Evolutionary conservation across 2,113 vertebrate genomes (phyloP), one percentile per base, ranked within the genome.

Genomic region (Zosterops lateralis): DNA sequence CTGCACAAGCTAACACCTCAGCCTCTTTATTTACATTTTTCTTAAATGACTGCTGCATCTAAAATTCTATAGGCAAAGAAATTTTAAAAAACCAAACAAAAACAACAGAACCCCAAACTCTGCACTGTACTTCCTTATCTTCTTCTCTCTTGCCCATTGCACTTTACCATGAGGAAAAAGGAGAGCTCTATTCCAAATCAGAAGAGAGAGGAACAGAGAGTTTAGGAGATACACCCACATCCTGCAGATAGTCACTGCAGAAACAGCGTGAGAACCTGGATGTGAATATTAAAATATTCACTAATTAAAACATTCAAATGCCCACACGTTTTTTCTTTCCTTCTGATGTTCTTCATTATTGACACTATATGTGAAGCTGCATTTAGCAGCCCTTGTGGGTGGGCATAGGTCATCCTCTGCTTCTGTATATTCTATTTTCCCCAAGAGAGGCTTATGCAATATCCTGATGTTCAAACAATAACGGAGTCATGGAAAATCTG

Each of bases 401-500:
- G 75, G 86, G 56, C 77, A 92, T 7, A 81, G 90, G 89, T 93
- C 75, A 71, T 77, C 93, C 90, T 71, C 60, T 93, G 58, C 91
- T 94, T 95, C 84, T 90, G 56, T 47, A 71, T 89, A 67, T 85
- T 86, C 95, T 92, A 0, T 76, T 92, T 95, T 67, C 66, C 96
- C 92, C 97, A 89, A n/a, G 83, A 90, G 93, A 95, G 70, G 75
- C 73, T 97, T 96, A 92, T 57, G 95, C 87, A 97, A 97, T 74
- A 96, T 94, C 96, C 95, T 97, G 87, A 93, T 86, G 77, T 93
- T 94, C 87, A 93, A 95, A 96, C 72, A 95, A 89, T 84, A 81
- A 88, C 11, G 32, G 78, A 94, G 93, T 95, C 93, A 96, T 71
- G 88, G 96, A 97, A 97, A 98, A 96, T 90, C 67, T 96, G 84